Base-by-base conservation (phyloP, 2,797 vertebrate species). In the Botia kubotai region DNA sequence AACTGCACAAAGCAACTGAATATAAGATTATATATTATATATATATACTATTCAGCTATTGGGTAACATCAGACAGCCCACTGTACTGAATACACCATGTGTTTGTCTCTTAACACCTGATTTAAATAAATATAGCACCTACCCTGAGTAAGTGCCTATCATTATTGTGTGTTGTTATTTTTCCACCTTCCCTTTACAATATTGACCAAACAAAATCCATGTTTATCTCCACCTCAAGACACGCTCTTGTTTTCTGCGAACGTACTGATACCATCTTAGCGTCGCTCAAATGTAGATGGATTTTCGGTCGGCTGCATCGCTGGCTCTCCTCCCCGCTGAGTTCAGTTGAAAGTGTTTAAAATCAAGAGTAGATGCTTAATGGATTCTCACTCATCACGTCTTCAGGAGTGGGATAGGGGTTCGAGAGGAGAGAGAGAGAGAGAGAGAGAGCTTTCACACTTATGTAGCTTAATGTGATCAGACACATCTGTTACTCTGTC, bases 231-330 rank as follows among this genome's bases (percentile, higher is more conserved):
- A 26, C 57, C 48, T 43, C 29, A 52, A 53, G 29, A 52, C 50
- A 53, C 60, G 19, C 73, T 57, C 11, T 12, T 48, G 16, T 62
- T 57, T 12, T 26, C 36, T 43, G 53, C 21, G 33, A 79, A 36
- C 26, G 62, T 79, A 70, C 39, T 58, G 17, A 74, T 66, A 79
- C n/a, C 66, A 23, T 73, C 48, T 72, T 46, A 63, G 43, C 23
- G 11, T 65, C 53, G n/a, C 68, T 75, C n/a, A 79, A 72, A 77
- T 60, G 62, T 55, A 39, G 63, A 80, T 85, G 80, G 69, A 81
- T 69, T 85, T 71, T 73, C 55, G 71, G 79, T 82, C 70, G 75
- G 33, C 79, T 87, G 77, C 26, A 14, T 79, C 81, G 86, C 80
- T 39, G 33, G 67, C 63, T 82, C 72, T 79, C 26, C 63, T 80